Conservation (phyloP, 2,888 invertebrate genomes). For the Clanis bilineata region DNA sequence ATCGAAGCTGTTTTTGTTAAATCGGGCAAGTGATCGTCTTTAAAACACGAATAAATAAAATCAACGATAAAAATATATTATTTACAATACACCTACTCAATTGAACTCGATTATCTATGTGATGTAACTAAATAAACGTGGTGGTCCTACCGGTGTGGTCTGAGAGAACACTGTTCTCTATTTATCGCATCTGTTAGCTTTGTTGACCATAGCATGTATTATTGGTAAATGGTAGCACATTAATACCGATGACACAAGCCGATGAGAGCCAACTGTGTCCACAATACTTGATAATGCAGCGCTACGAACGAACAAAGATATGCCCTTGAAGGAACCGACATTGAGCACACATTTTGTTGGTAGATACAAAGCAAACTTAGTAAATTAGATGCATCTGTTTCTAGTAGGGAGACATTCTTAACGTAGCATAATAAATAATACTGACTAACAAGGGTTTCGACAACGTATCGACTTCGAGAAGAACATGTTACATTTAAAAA, state of each 20-base stretch:
- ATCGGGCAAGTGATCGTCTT: too few relatives aligned
- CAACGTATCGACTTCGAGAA: neutral
- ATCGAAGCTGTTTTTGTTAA: too few relatives aligned
- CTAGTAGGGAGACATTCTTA: slow-evolving; percentile 38
- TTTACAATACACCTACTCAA: neutral
- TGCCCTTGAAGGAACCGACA: slow-evolving; percentile 67
- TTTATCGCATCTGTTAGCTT: slow-evolving; percentile 69
- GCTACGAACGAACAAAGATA: slow-evolving; percentile 63
- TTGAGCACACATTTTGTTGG: slow-evolving; percentile 34
- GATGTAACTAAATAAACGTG: slow-evolving; percentile 27
- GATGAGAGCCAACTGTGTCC: slow-evolving; percentile 78
- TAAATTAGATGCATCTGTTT: slow-evolving; percentile 55
- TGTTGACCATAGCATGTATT: slow-evolving; percentile 71
- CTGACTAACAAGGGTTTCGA: neutral
- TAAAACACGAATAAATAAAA: too few relatives aligned
- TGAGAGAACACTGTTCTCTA: slow-evolving; percentile 58
- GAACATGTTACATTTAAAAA: neutral
- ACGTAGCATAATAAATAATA: slow-evolving; percentile 10
- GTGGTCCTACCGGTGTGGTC: slow-evolving; percentile 68
- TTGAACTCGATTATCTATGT: slow-evolving; percentile 9
- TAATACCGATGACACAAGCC: slow-evolving; percentile 79
- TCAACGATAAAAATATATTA: neutral
- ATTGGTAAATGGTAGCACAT: slow-evolving; percentile 74
- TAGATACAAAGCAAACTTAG: slow-evolving; percentile 34
- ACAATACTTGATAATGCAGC: slow-evolving; percentile 67